Percentiles rank a stretch among this genome's conserved stretches.
Evolutionary conservation across 2,797 vertebrate genomes (phyloP).

Genomic region (Channa striata): DNA sequence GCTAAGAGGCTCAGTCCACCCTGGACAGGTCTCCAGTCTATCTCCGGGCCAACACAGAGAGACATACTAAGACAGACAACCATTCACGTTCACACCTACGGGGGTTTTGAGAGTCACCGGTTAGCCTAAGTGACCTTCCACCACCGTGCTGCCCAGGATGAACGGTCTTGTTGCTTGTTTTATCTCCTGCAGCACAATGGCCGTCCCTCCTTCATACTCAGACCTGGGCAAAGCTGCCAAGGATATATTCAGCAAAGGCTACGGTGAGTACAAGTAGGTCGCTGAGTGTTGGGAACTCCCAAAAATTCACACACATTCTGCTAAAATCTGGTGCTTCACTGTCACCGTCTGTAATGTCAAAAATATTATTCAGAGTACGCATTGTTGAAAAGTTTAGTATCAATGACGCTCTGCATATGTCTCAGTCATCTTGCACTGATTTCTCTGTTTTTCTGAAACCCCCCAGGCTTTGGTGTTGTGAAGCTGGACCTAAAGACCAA

Average conservation of each 20-base stretch:
- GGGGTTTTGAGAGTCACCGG: no score
- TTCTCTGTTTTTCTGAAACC: slow-evolving; percentile 22
- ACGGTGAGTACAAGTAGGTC: slow-evolving; percentile 84
- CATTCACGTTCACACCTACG: no score
- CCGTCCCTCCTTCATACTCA: slow-evolving; percentile 92
- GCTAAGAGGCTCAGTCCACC: no score
- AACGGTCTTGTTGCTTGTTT: not conserved
- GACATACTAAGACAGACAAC: no score
- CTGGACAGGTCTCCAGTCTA: not conserved
- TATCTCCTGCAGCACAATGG: slow-evolving; percentile 85
- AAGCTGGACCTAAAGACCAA: slow-evolving; percentile 97
- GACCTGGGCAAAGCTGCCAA: slow-evolving; percentile 96
- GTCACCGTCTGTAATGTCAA: no score
- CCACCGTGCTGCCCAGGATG: no score
- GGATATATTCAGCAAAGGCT: slow-evolving; percentile 97
- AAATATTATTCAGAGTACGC: no score
- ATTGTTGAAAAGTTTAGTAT: no score
- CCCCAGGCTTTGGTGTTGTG: slow-evolving; percentile 92
- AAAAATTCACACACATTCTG: not conserved
- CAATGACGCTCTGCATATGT: no score
- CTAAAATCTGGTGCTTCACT: no score
- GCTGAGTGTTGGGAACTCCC: slow-evolving; percentile 17
- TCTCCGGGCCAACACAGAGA: no score
- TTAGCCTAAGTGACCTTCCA: no score
- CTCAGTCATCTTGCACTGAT: not conserved